Conservation (phyloP, 2,888 invertebrate genomes). For the Sphaerophoria rueppellii region DNA sequence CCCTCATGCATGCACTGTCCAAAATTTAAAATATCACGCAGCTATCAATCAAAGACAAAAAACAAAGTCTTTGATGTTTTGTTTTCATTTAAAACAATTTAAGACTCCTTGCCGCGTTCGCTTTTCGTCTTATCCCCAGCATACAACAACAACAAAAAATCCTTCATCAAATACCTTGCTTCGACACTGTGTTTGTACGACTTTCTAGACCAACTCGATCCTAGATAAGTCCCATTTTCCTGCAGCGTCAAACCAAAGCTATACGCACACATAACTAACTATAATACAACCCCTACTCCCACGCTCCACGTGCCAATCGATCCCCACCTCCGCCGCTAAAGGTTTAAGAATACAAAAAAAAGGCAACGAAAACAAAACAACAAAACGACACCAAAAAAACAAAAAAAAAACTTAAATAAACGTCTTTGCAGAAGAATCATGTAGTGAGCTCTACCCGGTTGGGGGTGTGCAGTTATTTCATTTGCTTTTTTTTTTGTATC, state of each 20-base stretch:
- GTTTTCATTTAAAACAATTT: constrained; percentile 6
- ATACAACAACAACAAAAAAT: background rate
- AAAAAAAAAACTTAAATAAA: constrained; percentile 41
- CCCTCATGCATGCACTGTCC: constrained; percentile 22
- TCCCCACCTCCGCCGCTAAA: constrained; percentile 9
- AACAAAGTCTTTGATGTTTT: constrained; percentile 31
- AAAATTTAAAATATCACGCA: constrained; percentile 62
- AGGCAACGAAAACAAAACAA: background rate
- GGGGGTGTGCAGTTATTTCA: constrained; percentile 58
- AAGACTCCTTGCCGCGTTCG: background rate
- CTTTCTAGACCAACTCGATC: constrained; percentile 69
- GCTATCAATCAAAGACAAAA: constrained; percentile 69
- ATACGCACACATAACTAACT: constrained; percentile 36
- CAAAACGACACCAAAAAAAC: background rate
- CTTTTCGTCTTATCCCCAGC: background rate
- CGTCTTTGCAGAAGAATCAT: constrained; percentile 61
- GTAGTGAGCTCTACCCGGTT: constrained; percentile 55
- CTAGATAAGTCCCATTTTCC: constrained; percentile 65
- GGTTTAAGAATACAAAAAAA: constrained; percentile 40
- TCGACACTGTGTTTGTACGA: constrained; percentile 68
- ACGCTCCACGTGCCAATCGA: background rate
- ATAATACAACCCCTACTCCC: constrained; percentile 4
- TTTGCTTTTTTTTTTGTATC: constrained; percentile 8
- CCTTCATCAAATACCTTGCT: constrained; percentile 63
- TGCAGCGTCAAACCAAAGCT: constrained; percentile 55